Base-by-base conservation (phyloP, 2,888 invertebrate genomes). In the Stenchaetothrips biformis region DNA sequence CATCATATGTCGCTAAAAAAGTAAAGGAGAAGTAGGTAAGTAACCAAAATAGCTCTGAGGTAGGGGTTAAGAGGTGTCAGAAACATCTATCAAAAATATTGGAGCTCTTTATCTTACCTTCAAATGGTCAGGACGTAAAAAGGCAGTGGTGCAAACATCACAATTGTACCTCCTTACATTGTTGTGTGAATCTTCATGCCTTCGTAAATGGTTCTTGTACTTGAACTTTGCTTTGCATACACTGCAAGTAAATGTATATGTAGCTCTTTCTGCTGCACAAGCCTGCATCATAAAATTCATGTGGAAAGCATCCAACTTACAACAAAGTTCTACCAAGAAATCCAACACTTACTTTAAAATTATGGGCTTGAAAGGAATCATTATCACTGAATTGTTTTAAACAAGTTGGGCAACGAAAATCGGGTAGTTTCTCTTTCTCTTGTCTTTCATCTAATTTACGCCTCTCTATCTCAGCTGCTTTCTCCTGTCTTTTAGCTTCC, bases 131-230 rank as follows among this genome's bases (percentile, higher is more conserved):
- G 67, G 67, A 74, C 67, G 67, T 21, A 74, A 25, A 74, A 74
- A 74, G 7, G 67, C 67, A 21, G 67, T 74, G 25, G 67, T 74
- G 7, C 67, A 74, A 11, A 74, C 67, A 74, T 74, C 67, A 74
- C 67, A 74, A 25, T 74, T 74, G 25, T 74, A 74, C 21, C 67
- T 25, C 21, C 67, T 25, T 21, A 74, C 67, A 21, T 74, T 74
- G 67, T 74, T 74, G 11, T 74, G 67, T 11, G 67, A 74, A 21
- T 74, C 67, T 74, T 74, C 67, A 74, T 74, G 67, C 25, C 67
- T 74, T 74, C 67, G 21, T 8, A 74, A 11, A 74, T 74, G 67
- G 11, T 74, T 74, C 25, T 74, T 74, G 11, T 74, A 74, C 67
- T 74, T 74, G 25, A 74, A 74, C 25, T 25, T 74, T 7, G 67